phyloP scores from a whole-genome alignment of 1,140 invertebrate species.

The Sycobia sp. region DNA sequence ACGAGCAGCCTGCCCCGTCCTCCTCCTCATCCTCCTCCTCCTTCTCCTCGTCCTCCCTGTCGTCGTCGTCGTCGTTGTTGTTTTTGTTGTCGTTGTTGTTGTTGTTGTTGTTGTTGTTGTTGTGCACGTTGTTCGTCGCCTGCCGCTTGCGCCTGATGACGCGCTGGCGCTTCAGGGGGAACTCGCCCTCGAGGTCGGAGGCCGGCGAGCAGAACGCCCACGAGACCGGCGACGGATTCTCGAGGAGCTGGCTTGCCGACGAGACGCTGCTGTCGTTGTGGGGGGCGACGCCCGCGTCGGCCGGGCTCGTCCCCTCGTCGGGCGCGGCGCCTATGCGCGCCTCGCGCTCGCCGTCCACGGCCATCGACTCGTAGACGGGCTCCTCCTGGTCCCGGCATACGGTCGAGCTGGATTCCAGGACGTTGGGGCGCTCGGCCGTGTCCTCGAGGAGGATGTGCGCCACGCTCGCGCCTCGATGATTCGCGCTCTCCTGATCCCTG shows the following conservation, averaged over 20 bases:
- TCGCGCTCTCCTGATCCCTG: slow-evolving; percentile 51
- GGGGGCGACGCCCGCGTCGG: slow-evolving; percentile 34
- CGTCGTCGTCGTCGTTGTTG: too few species aligned
- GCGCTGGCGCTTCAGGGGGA: slow-evolving; percentile 57
- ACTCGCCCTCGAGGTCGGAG: slow-evolving; percentile 55
- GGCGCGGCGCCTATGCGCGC: too few species aligned
- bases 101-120: slow-evolving; percentile 26
- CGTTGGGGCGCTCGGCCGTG: slow-evolving; percentile 45
- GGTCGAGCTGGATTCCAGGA: slow-evolving; percentile 32
- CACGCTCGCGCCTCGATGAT: too few species aligned
- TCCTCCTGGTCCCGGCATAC: too few species aligned
- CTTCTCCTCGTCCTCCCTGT: too few species aligned
- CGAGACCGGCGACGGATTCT: slow-evolving; percentile 56
- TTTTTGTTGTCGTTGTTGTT: too few species aligned
- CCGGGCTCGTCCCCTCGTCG: not conserved
- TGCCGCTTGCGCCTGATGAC: slow-evolving; percentile 54
- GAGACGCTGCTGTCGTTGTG: slow-evolving; percentile 58
- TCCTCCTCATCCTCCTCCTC: too few species aligned
- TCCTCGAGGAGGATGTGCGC: slow-evolving; percentile 53
- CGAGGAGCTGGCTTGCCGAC: slow-evolving; percentile 57
- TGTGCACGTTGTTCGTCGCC: slow-evolving; percentile 44
- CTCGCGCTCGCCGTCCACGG: not conserved
- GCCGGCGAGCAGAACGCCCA: slow-evolving; percentile 54
- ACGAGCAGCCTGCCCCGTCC: not conserved
- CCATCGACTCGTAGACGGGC: too few species aligned